These are phyloP conservation scores for Cricetomys ansorgei DNA, from an alignment of 2,113 vertebrate species.

Conservation along the genomic window DNA sequence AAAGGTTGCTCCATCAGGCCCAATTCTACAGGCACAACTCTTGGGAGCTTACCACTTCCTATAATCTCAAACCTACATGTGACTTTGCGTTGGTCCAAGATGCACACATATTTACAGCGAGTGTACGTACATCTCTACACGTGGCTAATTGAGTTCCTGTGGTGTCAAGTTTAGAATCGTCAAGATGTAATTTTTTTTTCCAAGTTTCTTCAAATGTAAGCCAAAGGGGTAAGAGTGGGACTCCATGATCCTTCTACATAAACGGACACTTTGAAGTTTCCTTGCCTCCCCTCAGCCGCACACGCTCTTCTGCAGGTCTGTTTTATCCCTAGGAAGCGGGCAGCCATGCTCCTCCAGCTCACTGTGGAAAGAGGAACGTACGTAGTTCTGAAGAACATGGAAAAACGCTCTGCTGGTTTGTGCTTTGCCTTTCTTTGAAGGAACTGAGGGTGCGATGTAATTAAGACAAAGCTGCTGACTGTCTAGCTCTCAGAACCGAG, in stretches of 20 bases:
- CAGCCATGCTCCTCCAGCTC: neutral
- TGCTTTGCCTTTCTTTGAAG: neutral
- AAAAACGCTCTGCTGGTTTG: neutral
- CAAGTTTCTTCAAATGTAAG: neutral
- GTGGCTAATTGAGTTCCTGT: neutral
- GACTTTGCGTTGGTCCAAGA: neutral
- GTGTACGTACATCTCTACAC: rapidly evolving
- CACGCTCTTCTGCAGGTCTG: neutral
- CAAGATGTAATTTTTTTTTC: neutral
- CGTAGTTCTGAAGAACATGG: neutral
- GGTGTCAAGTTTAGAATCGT: neutral
- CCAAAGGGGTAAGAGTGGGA: neutral
- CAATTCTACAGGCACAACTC: neutral
- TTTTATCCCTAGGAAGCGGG: neutral
- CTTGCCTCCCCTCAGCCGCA: neutral
- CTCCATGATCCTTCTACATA: neutral
- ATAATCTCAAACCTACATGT: neutral
- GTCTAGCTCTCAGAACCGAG: neutral
- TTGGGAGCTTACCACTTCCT: neutral
- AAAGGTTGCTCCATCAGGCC: neutral
- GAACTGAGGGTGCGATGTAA: neutral
- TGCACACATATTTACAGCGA: neutral
- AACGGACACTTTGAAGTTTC: neutral
- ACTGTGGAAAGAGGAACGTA: neutral
- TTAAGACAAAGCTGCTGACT: neutral